Evolutionary conservation across 2,797 vertebrate genomes (phyloP), one percentile per base, ranked within the genome.

Genomic region (Lagodon rhomboides): DNA sequence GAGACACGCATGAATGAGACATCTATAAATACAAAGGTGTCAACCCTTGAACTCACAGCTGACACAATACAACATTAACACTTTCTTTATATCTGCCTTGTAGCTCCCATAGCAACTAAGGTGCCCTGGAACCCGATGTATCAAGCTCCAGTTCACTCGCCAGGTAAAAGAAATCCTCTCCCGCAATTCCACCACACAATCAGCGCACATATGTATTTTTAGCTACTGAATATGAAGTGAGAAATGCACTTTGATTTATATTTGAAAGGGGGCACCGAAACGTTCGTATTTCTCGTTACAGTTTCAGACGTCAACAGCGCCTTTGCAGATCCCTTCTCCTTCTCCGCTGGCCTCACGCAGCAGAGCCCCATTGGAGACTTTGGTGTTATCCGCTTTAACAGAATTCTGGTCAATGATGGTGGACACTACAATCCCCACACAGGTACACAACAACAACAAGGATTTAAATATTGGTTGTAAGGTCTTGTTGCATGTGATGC

Each of bases 391-490:
- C 95, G 94, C 72, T 99, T 99, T 66, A 97, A 99, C 93, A 97
- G 95, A 88, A 96, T 99, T 63, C 93, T 99, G 4, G 96, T 99
- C 68, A 99, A 99, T 3, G 98, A 99, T 0, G 98, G 98, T 0
- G 95, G 96, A 27, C 96, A 98, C 63, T 99, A 99, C n/a, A 94
- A 95, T 84, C 95, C 97, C 3, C 83, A 84, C 17, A 98, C 98
- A 90, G 98, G 98, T 99, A 95, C 85, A 66, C 43, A 10, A 2
- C 34, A 68, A 22, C 59, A 62, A 17, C 68, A 59, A 38, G 20
- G 4, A 41, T 18, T 43, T 20, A 3, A 3, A 50, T 27, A 64
- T 23, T 25, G 44, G 34, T 23, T 56, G 15, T 18, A 34, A 15
- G n/a, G n/a, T 27, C 15, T 15, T 16, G 12, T 16, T 44, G 13